Base-by-base conservation (phyloP, 2,797 vertebrate species). In the Chaunax sp. region DNA sequence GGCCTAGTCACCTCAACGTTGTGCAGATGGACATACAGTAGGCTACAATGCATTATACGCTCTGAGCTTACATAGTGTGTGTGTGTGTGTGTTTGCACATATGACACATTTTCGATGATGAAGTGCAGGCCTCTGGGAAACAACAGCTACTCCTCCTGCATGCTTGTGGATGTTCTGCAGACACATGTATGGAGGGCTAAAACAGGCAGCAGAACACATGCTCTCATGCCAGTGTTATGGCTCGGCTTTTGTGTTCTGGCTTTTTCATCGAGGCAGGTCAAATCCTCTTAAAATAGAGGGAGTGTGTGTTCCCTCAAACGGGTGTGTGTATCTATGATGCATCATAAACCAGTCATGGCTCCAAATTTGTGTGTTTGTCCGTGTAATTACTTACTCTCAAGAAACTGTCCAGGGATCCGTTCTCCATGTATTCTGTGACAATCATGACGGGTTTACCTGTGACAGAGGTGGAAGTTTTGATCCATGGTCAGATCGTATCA, bases 401-500 rank as follows among this genome's bases (percentile, higher is more conserved):
- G 85, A 95, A 95, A 82, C 93, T 93, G 84, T 95, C 94, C 77
- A 95, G 86, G 43, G 94, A 95, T 52, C 94, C 94, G 6, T 95
- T 94, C 87, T 94, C 94, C 94, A 94, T 95, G 86, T 95, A 95
- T 56, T 95, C 94, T 5, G 94, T 94, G 78, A 94, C 93, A 23
- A 95, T 95, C 94, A 95, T 95, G 79, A 95, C 94, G 0, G 94
- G 94, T 80, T 94, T 95, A 88, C 93, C 94, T 94, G 85, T 11
- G 5, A 81, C 45, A 85, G 28, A 73, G 40, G 22, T 25, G 13
- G 33, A 69, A 4, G 50, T 26, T 54, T 63, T 23, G 70, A 11
- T 58, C 6, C 3, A 6, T 18, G 2, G n/a, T 51, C 25, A 67
- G 26, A 37, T 67, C 14, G 26, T 38, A 35, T 66, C 40, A 40